Base-by-base conservation (phyloP, 2,888 invertebrate genomes). In the Azorinus chamasolen region DNA sequence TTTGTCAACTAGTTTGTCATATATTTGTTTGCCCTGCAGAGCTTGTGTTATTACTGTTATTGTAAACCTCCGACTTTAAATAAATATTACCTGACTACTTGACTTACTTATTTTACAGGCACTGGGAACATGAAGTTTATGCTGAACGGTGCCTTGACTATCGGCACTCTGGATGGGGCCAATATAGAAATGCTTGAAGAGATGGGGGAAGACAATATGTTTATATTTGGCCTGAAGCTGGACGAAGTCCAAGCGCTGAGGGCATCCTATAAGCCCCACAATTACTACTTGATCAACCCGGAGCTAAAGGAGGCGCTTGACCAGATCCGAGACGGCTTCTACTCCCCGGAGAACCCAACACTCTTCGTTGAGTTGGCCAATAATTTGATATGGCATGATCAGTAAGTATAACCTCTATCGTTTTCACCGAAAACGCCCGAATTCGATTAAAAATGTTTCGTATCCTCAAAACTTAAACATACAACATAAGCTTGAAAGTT, bases 71-170 rank as follows among this genome's bases (percentile, higher is more conserved):
- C n/a, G n/a, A n/a, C n/a, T n/a, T n/a, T n/a, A n/a, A n/a, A n/a
- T n/a, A n/a, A n/a, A n/a, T n/a, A n/a, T n/a, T n/a, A n/a, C n/a
- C n/a, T n/a, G n/a, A n/a, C n/a, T n/a, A n/a, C n/a, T n/a, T n/a
- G n/a, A n/a, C n/a, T n/a, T n/a, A n/a, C n/a, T n/a, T n/a, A n/a
- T n/a, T n/a, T n/a, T n/a, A 32, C 24, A 71, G 99, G 99, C 83
- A 99, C 99, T 12, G 98, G 98, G 79, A 99, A 99, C 95, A 99
- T 99, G 99, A 99, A 99, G 94, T 99, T 99, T 94, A 97, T 97
- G 97, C 94, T 99, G 92, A 99, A 99, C 93, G 99, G 99, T n/a
- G 97, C 97, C 0, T 94, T 99, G 32, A 99, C 99, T n/a, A 97
- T 99, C 91, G 99, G 99, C 73, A 99, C 99, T 3, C 94, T 99